A percentile compares a stretch with the other conserved stretches of the same genome.
These are phyloP conservation scores for Agrotis segetum DNA, from an alignment of 2,888 invertebrate species.

Conservation along the genomic window DNA sequence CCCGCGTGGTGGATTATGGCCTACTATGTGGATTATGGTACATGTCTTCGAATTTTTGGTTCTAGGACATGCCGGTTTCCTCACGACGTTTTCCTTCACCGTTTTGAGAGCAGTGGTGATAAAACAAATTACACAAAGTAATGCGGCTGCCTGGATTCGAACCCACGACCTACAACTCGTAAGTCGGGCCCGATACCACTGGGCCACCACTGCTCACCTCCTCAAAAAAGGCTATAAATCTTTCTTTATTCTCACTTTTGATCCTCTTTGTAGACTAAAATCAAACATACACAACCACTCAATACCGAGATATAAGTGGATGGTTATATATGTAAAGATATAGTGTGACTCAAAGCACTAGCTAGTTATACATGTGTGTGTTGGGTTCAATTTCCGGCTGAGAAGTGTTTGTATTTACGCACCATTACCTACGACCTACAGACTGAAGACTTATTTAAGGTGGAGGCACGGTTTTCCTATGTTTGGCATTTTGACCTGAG, in stretches of 20 bases:
- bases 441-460: slow-evolving; percentile 69
- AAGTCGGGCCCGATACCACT: no score
- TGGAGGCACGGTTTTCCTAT: slow-evolving; percentile 51
- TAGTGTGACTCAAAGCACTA: slow-evolving; percentile 53
- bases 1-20: no score
- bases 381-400: slow-evolving; percentile 74
- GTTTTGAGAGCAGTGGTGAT: no score
- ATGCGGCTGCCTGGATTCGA: no score
- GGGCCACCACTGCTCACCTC: no score
- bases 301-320: slow-evolving; percentile 22
- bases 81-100: no score
- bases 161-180: no score
- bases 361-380: slow-evolving; percentile 59
- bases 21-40: no score
- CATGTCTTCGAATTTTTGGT: no score
- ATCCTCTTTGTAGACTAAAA: neutral
- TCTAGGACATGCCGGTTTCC: no score
- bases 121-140: no score
- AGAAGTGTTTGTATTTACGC: slow-evolving; percentile 73
- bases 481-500: slow-evolving; percentile 54
- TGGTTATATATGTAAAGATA: slow-evolving; percentile 17
- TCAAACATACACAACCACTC: slow-evolving; percentile 22
- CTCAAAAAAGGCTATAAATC: neutral
- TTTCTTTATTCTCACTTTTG: neutral
- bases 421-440: slow-evolving; percentile 71